Conservation (phyloP, 2,888 invertebrate species). For the Drosophila paracracens region DNA sequence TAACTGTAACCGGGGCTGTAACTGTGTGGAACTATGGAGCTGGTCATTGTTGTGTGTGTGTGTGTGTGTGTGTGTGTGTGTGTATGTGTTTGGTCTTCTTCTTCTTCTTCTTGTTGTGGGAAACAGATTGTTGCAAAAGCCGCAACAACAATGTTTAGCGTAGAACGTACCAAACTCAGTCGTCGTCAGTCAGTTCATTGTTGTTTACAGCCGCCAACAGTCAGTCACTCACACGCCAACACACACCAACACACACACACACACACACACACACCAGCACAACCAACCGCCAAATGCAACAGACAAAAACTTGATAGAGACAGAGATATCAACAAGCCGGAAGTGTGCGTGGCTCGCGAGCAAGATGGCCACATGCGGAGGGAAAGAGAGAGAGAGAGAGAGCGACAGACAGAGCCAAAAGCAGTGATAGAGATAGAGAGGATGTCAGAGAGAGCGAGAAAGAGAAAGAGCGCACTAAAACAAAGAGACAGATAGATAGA, state of each 20-base stretch:
- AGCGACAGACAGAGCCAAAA: not conserved
- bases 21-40: conserved; percentile 25
- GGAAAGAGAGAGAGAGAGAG: conserved; percentile 2
- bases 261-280: conserved; percentile 24
- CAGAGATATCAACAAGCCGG: conserved; percentile 65
- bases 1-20: conserved; percentile 10
- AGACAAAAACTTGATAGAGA: conserved; percentile 54
- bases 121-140: conserved; percentile 57
- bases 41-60: conserved; percentile 32
- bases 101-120: conserved; percentile 24
- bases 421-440: conserved; percentile 15
- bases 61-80: conserved; percentile 27
- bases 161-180: conserved; percentile 44
- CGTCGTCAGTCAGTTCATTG: conserved; percentile 53
- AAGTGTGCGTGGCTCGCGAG: conserved; percentile 51
- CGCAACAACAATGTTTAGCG: conserved; percentile 37
- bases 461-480: conserved; percentile 9
- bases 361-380: conserved; percentile 24
- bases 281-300: conserved; percentile 56
- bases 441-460: conserved; percentile 9
- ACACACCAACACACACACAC: conserved; percentile 14
- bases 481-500: conserved; percentile 16
- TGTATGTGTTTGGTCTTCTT: conserved; percentile 13
- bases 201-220: conserved; percentile 68
- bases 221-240: conserved; percentile 31